These are phyloP conservation scores for Capitella teleta DNA, from an alignment of 1,140 invertebrate species.

Conservation along the genomic window DNA sequence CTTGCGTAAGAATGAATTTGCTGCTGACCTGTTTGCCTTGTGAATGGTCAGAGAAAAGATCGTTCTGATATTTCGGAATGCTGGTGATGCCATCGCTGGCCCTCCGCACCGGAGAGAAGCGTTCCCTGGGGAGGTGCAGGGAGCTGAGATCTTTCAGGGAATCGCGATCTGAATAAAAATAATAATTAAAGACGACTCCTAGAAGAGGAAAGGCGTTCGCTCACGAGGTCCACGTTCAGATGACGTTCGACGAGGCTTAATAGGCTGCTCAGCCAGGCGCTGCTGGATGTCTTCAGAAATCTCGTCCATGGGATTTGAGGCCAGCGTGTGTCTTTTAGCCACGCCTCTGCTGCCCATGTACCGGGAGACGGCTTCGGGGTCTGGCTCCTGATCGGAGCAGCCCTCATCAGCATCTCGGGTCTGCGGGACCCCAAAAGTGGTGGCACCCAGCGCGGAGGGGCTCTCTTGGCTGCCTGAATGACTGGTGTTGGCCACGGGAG, in stretches of 20 bases:
- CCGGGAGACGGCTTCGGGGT: constrained; percentile 47
- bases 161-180: constrained; percentile 46
- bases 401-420: neutral
- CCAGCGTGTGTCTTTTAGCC: constrained; percentile 55
- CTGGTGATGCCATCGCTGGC: constrained; percentile 66
- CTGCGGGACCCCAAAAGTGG: neutral
- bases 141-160: constrained; percentile 47
- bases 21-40: constrained; percentile 26
- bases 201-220: too few relatives aligned
- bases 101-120: constrained; percentile 78
- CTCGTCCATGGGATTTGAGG: constrained; percentile 42
- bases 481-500: constrained; percentile 41
- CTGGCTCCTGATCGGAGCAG: constrained; percentile 35
- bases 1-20: constrained; percentile 20
- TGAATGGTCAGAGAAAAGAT: constrained; percentile 42
- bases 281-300: constrained; percentile 52
- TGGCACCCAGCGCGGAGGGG: neutral
- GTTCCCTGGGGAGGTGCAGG: constrained; percentile 53
- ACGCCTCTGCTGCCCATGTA: constrained; percentile 62
- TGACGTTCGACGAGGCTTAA: constrained; percentile 14
- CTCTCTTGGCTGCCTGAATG: constrained; percentile 55
- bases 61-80: constrained; percentile 46
- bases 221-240: neutral
- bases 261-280: constrained; percentile 37
- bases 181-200: too few relatives aligned